Base-by-base conservation (phyloP, 2,113 vertebrate genomes). In the Xenopus laevis region DNA sequence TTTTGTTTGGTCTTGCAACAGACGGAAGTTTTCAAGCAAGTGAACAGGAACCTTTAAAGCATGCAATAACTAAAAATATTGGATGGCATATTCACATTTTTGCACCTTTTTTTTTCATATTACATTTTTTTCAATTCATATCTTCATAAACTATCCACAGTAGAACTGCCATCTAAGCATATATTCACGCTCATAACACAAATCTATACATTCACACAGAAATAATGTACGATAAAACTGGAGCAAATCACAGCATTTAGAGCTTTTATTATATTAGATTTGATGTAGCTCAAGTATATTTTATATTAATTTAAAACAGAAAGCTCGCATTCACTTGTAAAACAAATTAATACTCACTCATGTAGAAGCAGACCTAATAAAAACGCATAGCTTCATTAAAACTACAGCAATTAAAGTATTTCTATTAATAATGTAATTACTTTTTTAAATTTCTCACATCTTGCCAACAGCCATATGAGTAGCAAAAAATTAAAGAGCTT, bases 401-500 rank as follows among this genome's bases (percentile, higher is more conserved):
- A 69, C 46, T 62, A 59, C 18, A 57, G 59, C 33, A 40, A 74
- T 74, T 74, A 74, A 65, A 67, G 63, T 20, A 64, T 74, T 72
- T 67, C 62, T 40, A 59, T 73, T 74, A 74, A 74, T 74, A 74
- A 50, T 74, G 53, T 74, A 74, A 74, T 74, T 74, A 55, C 53
- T 40, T 74, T 74, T 74, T 67, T 67, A 4, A 60, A 74, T 74
- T 74, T 74, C 45, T 64, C 53, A 47, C 18, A 60, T 59, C 30
- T 67, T 40, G 44, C 44, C 47, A 53, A 18, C 72, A 27, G 23
- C 23, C 23, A 50, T 65, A 18, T 23, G 21, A 73, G 63, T 30
- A 66, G 63, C 71, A 72, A 72, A 71, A 71, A 62, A 27, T 27
- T 27, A 27, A 21, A 71, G 10, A 13, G 71, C 63, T 65, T 73